Evolutionary conservation across 2,797 vertebrate genomes (phyloP).

Genomic region (Hemibagrus guttatus): DNA sequence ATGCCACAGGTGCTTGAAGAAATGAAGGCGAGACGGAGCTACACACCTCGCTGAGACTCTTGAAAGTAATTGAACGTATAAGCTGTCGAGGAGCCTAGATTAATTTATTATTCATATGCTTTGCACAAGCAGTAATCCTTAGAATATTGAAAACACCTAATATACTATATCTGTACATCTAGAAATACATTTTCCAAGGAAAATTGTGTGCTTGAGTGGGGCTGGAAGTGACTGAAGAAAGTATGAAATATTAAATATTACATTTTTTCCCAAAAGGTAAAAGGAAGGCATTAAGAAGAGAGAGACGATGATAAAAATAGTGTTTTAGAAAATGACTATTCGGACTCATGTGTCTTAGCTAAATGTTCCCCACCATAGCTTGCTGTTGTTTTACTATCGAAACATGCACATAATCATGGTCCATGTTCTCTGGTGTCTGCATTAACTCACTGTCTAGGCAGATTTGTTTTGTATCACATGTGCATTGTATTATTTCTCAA

Average conservation of each 20-base stretch:
- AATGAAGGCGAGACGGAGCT: background rate
- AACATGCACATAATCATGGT: background rate
- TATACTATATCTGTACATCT: constrained; percentile 24
- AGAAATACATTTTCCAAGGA: background rate
- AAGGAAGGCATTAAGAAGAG: background rate
- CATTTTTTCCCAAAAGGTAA: background rate
- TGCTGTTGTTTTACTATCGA: background rate
- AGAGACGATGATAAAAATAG: background rate
- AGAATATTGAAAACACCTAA: constrained; percentile 39
- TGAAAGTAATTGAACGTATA: constrained; percentile 14
- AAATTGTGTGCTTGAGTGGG: background rate
- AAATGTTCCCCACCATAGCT: background rate
- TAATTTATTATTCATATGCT: constrained; percentile 37
- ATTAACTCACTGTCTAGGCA: background rate
- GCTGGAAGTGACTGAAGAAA: background rate
- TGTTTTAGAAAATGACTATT: background rate
- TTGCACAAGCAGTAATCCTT: constrained; percentile 28
- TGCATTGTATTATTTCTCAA: background rate
- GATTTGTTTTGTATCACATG: background rate
- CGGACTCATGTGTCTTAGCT: background rate
- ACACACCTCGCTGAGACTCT: background rate
- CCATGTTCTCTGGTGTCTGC: background rate
- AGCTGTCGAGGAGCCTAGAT: background rate
- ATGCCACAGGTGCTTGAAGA: background rate
- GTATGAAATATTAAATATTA: background rate